Evolutionary conservation across 2,113 vertebrate species (phyloP).

Genomic region (zebrafish (Danio rerio)): DNA sequence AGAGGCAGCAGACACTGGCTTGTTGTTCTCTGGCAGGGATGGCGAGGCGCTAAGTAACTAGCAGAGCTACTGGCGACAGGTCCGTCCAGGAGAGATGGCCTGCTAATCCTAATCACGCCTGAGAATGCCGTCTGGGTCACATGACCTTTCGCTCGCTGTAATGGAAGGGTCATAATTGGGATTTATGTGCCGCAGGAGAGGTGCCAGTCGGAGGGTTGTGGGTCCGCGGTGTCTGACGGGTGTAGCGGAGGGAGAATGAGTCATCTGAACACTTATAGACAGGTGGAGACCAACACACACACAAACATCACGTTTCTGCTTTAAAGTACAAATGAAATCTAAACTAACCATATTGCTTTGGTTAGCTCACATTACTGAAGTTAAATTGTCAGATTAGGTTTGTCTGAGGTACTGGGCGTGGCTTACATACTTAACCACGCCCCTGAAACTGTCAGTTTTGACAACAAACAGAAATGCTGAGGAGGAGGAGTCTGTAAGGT

Average conservation of each 20-base stretch:
- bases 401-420: no score
- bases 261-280: slow-evolving; percentile 72
- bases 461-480: no score
- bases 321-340: no score
- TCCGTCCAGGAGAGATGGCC: slow-evolving; percentile 76
- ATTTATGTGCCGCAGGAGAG: slow-evolving; percentile 72
- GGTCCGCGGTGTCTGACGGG: slow-evolving; percentile 68
- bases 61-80: slow-evolving; percentile 84
- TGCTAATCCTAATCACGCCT: slow-evolving; percentile 79
- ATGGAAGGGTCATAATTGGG: slow-evolving; percentile 74
- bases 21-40: slow-evolving; percentile 63
- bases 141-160: slow-evolving; percentile 68
- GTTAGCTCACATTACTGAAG: no score
- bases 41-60: slow-evolving; percentile 76
- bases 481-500: no score
- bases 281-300: slow-evolving; percentile 25
- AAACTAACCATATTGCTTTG: no score
- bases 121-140: slow-evolving; percentile 78
- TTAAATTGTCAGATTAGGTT: no score
- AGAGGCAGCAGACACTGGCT: slow-evolving; percentile 69
- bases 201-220: slow-evolving; percentile 72
- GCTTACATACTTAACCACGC: no score
- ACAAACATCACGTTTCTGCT: no score
- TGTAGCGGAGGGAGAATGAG: slow-evolving; percentile 62
- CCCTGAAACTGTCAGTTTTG: no score